These are phyloP conservation scores for Ciconia maguari DNA, from an alignment of 2,113 vertebrate genomes.

Conservation along the genomic window DNA sequence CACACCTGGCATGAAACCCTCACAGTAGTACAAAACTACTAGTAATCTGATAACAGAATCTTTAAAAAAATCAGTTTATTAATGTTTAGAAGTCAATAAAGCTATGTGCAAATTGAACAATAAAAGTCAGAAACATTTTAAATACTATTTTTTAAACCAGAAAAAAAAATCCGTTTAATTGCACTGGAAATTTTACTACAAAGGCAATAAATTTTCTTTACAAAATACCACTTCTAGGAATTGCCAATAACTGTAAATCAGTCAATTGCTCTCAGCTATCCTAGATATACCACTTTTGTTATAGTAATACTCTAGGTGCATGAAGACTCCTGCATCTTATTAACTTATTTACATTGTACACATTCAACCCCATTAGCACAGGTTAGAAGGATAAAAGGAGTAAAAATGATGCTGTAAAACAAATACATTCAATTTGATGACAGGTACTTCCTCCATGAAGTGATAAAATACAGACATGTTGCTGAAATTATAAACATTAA, in stretches of 20 bases:
- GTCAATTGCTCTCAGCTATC: conserved; percentile 43
- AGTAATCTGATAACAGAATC: conserved; percentile 18
- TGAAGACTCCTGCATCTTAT: conserved; percentile 46
- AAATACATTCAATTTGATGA: conserved; percentile 77
- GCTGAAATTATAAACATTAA: conserved; percentile 53
- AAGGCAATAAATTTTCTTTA: conserved; percentile 61
- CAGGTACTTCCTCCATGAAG: conserved; percentile 49
- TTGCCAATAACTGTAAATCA: conserved; percentile 50
- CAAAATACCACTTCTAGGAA: conserved; percentile 60
- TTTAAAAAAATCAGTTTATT: conserved; percentile 83
- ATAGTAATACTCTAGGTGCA: conserved; percentile 70
- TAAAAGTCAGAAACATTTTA: conserved; percentile 80
- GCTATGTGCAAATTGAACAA: conserved; percentile 84
- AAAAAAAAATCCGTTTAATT: conserved; percentile 73
- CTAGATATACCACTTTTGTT: conserved; percentile 63
- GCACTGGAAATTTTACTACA: conserved; percentile 80
- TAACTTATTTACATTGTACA: conserved; percentile 65
- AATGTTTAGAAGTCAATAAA: conserved; percentile 83
- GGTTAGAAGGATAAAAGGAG: conserved; percentile 71
- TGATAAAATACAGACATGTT: conserved; percentile 46
- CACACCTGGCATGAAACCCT: background rate
- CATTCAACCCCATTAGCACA: conserved; percentile 72
- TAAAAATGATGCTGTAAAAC: conserved; percentile 58
- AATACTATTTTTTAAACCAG: conserved; percentile 76
- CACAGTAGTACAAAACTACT: background rate